Evolutionary conservation across 2,113 vertebrate species (phyloP).

Genomic region (Lycocorax pyrrhopterus): DNA sequence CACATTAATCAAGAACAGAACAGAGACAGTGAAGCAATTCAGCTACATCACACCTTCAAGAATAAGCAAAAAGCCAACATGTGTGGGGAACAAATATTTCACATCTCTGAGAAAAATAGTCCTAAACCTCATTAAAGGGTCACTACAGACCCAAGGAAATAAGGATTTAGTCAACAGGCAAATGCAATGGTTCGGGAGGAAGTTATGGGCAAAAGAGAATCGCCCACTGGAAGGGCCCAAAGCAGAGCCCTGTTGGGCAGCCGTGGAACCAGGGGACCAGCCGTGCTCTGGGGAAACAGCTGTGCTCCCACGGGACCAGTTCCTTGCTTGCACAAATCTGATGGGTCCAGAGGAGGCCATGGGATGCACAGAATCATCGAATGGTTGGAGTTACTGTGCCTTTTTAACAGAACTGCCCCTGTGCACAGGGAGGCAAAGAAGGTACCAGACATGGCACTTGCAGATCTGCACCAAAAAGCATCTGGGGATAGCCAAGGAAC

Average conservation of each 20-base stretch:
- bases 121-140: background rate
- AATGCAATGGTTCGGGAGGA: rapidly evolving
- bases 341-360: background rate
- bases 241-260: background rate
- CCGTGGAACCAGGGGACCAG: background rate
- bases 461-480: background rate
- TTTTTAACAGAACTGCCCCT: background rate
- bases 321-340: background rate
- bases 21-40: background rate
- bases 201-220: background rate
- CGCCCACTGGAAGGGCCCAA: background rate
- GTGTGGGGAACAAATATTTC: background rate
- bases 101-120: background rate
- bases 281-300: background rate
- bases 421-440: background rate
- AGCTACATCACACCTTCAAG: background rate
- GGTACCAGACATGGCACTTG: background rate
- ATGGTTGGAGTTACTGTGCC: background rate
- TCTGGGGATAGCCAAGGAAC: background rate
- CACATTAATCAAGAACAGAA: slow-evolving; percentile 49
- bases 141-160: background rate
- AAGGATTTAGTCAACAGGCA: background rate
- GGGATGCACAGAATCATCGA: background rate
- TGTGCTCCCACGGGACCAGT: too few relatives aligned
- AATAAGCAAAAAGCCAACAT: background rate